Percentiles rank a stretch among this genome's conserved stretches.
Conservation (phyloP, 2,113 vertebrate species). For the Xenopus laevis region DNA sequence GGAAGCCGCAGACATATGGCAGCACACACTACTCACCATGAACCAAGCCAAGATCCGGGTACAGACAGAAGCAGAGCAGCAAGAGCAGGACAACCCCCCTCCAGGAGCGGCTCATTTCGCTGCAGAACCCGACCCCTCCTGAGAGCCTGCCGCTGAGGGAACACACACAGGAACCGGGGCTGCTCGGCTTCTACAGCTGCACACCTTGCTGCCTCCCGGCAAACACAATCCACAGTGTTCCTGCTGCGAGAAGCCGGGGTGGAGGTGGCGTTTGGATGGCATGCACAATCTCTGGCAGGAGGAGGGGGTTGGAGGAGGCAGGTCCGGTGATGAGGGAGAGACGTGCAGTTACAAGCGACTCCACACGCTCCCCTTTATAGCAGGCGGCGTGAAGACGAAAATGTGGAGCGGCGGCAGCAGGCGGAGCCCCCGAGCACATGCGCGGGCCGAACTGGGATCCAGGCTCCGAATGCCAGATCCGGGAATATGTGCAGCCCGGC, state of each 20-base stretch:
- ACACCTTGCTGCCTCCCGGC: not conserved
- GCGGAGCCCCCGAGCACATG: slow-evolving; percentile 27
- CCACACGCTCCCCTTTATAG: slow-evolving; percentile 30
- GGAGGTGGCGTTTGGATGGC: not conserved
- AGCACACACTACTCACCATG: slow-evolving; percentile 50
- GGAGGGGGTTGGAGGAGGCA: not conserved
- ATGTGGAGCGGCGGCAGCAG: slow-evolving; percentile 30
- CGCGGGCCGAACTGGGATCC: not conserved
- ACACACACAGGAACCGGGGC: not conserved
- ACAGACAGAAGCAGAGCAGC: slow-evolving; percentile 52
- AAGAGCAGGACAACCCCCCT: slow-evolving; percentile 16
- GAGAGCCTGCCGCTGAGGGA: slow-evolving; percentile 44
- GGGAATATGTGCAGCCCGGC: slow-evolving; percentile 18
- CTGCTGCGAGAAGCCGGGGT: not conserved
- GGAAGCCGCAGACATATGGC: no score
- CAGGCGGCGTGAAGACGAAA: slow-evolving; percentile 26
- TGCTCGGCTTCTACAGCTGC: not conserved
- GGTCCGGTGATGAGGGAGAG: not conserved
- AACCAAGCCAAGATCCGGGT: slow-evolving; percentile 44
- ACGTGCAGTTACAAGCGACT: slow-evolving; percentile 14
- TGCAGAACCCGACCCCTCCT: slow-evolving; percentile 14
- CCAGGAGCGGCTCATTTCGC: slow-evolving; percentile 50
- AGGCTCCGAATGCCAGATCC: slow-evolving; percentile 28
- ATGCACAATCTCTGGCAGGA: not conserved
- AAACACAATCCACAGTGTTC: not conserved